Base-by-base conservation (phyloP, 2,113 vertebrate genomes). In the Uropsilus gracilis region DNA sequence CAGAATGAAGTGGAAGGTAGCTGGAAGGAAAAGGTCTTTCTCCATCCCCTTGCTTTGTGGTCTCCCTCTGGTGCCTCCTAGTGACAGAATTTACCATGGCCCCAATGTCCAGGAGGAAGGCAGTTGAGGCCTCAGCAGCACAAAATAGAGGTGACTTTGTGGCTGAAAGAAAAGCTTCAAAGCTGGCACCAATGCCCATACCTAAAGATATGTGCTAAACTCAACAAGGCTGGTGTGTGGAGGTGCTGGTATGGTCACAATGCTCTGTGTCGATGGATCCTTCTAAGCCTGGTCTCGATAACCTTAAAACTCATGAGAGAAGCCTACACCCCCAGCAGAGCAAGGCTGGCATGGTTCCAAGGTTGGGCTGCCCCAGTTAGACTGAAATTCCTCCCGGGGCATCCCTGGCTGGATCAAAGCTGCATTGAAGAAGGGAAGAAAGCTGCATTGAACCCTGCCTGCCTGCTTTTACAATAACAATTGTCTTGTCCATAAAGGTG, bases 341-440 rank as follows among this genome's bases (percentile, higher is more conserved):
- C 32, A 44, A 46, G 24, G 1, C 34, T 66, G 20, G 39, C 18
- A 14, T 7, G 26, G 16, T 73, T 91, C 59, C 61, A 78, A 75
- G 91, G 28, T 42, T 18, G 32, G 30, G 50, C 61, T 88, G 82
- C 57, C 91, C 86, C 94, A 94, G 63, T 83, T 91, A 69, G 72
- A n/a, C 26, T 11, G 6, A n/a, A 69, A 18, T 72, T 76, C 53
- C 80, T 95, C 12, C 77, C 30, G 71, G 81, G 81, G 77, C 4
- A 90, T 66, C 32, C 63, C 69, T 30, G 39, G 22, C 82, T n/a
- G 61, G 63, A 69, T 92, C 84, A 68, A 71, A 85, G 82, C 59
- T 57, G 48, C 91, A 90, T 53, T 88, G 91, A 95, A 22, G 55
- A 94, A 16, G 44, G 34, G n/a, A 94, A 93, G 78, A 94, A 95